These are phyloP conservation scores for Tenthredo scrophulariae DNA, from an alignment of 2,888 invertebrate species.

Conservation along the genomic window DNA sequence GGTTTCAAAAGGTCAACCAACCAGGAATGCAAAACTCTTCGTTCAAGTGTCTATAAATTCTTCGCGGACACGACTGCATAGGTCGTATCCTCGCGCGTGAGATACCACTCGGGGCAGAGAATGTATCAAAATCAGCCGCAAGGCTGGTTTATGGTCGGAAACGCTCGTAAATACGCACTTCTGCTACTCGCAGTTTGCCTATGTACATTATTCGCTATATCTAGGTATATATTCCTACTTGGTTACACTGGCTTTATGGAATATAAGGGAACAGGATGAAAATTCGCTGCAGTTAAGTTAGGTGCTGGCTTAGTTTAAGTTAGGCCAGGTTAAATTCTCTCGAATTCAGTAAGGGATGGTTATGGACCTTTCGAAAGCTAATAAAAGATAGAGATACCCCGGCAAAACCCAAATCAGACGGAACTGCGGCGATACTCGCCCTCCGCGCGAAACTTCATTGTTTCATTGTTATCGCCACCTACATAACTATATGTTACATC, in stretches of 20 bases:
- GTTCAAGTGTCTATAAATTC: conserved; percentile 52
- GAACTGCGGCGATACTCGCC: conserved; percentile 25
- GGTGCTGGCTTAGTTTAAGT: background rate
- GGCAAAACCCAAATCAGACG: conserved; percentile 44
- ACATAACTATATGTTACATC: background rate
- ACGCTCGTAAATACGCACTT: conserved; percentile 79
- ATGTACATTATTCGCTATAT: conserved; percentile 2
- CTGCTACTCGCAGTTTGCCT: conserved; percentile 69
- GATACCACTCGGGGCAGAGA: conserved; percentile 76
- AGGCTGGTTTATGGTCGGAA: conserved; percentile 78
- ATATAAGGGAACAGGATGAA: background rate
- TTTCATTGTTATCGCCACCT: conserved; percentile 21
- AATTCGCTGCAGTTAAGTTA: conserved; percentile 30
- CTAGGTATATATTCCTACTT: background rate
- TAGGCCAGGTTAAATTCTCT: conserved; percentile 4
- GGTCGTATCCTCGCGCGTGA: conserved; percentile 77
- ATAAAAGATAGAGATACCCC: conserved; percentile 39
- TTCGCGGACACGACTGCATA: conserved; percentile 69
- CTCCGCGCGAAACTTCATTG: conserved; percentile 27
- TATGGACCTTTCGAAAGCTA: conserved; percentile 10
- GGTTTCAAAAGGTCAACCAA: conserved; percentile 22
- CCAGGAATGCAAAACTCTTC: conserved; percentile 50
- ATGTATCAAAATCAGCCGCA: conserved; percentile 79
- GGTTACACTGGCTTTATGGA: background rate
- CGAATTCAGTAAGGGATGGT: background rate